A percentile compares a stretch with the other conserved stretches of the same genome.
Conservation (phyloP, 2,888 invertebrate species). For the Zaprionus bogoriensis region DNA sequence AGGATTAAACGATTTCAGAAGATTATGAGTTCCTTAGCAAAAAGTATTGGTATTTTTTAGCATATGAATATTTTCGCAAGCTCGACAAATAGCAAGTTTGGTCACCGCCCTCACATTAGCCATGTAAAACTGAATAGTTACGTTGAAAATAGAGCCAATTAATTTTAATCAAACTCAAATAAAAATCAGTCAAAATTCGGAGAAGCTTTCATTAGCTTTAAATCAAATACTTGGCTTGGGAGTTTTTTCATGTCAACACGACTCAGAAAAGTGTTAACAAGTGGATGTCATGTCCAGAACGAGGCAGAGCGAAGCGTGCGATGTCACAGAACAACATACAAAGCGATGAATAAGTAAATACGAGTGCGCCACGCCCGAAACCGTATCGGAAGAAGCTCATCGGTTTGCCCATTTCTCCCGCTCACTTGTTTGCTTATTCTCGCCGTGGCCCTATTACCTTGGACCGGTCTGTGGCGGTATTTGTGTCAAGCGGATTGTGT, state of each 20-base stretch:
- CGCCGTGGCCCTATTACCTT: not conserved
- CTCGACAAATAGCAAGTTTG: too few species aligned
- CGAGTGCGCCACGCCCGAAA: conserved; percentile 50
- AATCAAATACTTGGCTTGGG: not conserved
- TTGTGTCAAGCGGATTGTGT: conserved; percentile 60
- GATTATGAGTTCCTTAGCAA: too few species aligned
- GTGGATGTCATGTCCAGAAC: conserved; percentile 58
- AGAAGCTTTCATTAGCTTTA: not conserved
- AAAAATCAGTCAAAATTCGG: too few species aligned
- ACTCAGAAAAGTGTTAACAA: conserved; percentile 65
- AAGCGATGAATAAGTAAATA: conserved; percentile 68
- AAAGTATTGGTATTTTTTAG: too few species aligned
- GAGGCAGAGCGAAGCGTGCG: conserved; percentile 20
- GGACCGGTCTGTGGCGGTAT: conserved; percentile 35
- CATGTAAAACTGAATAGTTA: too few species aligned
- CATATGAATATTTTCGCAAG: too few species aligned
- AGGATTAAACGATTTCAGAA: too few species aligned
- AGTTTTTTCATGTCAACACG: conserved; percentile 29
- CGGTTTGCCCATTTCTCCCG: too few species aligned
- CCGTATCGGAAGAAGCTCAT: conserved; percentile 19
- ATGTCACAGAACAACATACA: conserved; percentile 54
- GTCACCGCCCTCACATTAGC: too few species aligned
- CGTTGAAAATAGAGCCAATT: too few species aligned
- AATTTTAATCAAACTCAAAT: too few species aligned
- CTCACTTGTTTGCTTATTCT: conserved; percentile 21